Evolutionary conservation across 2,888 invertebrate species (phyloP), one percentile per base, ranked within the genome.

Genomic region (Eumerus sabulonum): DNA sequence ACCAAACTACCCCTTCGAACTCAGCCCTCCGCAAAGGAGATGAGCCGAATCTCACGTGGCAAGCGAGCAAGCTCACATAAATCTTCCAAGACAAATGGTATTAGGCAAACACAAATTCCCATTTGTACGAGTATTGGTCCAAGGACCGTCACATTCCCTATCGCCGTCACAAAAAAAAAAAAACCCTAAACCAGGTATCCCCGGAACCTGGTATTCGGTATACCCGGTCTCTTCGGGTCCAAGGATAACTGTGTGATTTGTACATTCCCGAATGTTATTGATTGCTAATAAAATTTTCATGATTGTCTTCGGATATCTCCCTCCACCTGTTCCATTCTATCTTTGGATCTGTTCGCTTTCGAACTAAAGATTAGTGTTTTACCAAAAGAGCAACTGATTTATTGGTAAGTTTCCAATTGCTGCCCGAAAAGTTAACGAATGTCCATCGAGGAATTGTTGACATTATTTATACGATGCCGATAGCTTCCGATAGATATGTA

Each of bases 251-350:
- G 73, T 77, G 83, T 84, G 84, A 84, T 84, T 84, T 83, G 83
- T 84, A 70, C 76, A 56, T 79, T 82, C 56, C 72, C 74, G 77
- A 84, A 67, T 82, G 82, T 83, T 84, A 84, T 84, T 84, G 83
- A 84, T 84, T 83, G 83, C 83, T 82, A 83, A 84, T 84, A 84
- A 84, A 84, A 84, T 74, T 79, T 83, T 82, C 83, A 82, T 82
- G 83, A 81, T 77, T 84, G 84, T 84, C 83, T 82, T 57, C 13
- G 35, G 53, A 51, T 45, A 50, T 9, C 17, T 18, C n/a, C 17
- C 3, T 13, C 50, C 5, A 9, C 27, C 47, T 14, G 38, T 35
- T 18, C 60, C 17, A 27, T n/a, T n/a, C 56, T 3, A 40, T n/a
- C 11, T 3, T 36, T 9, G 7, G 36, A 11, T 36, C 19, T 13